These are phyloP conservation scores for Chirona hameri DNA, from an alignment of 2,888 invertebrate genomes.

Conservation along the genomic window DNA sequence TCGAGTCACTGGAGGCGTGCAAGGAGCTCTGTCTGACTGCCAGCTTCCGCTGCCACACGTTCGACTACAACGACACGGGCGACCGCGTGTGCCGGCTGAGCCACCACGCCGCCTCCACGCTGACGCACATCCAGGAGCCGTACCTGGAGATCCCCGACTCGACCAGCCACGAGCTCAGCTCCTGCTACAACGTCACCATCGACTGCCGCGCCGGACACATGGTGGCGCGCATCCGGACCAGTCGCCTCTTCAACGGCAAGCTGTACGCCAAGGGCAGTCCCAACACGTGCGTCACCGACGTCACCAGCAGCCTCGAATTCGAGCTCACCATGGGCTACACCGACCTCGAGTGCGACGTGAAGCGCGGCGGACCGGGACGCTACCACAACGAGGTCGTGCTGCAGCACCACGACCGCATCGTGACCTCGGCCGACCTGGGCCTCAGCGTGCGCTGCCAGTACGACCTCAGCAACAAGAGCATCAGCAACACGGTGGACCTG, in stretches of 20 bases:
- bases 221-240: conserved; percentile 87
- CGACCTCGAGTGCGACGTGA: conserved; percentile 87
- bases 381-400: conserved; percentile 84
- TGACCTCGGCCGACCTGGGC: conserved; percentile 89
- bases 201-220: conserved; percentile 84
- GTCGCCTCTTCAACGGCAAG: conserved; percentile 87
- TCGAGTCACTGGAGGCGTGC: conserved; percentile 44
- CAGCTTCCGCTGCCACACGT: conserved; percentile 71
- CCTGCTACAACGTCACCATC: conserved; percentile 91
- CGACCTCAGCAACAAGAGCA: conserved; percentile 85
- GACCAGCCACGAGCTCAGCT: conserved; percentile 84
- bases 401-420: conserved; percentile 92
- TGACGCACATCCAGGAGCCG: conserved; percentile 54
- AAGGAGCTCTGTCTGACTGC: conserved; percentile 43
- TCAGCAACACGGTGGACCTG: conserved; percentile 74
- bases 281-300: conserved; percentile 85
- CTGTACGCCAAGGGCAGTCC: conserved; percentile 93
- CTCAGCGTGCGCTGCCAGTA: conserved; percentile 91
- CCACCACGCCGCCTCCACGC: conserved; percentile 83
- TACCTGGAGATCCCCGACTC: conserved; percentile 69
- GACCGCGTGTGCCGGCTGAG: conserved; percentile 89
- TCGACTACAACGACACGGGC: conserved; percentile 89
- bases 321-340: conserved; percentile 88
- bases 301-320: conserved; percentile 81
- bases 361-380: conserved; percentile 79